Base-by-base conservation (phyloP, 2,888 invertebrate genomes). In the Drosophila yooni region DNA sequence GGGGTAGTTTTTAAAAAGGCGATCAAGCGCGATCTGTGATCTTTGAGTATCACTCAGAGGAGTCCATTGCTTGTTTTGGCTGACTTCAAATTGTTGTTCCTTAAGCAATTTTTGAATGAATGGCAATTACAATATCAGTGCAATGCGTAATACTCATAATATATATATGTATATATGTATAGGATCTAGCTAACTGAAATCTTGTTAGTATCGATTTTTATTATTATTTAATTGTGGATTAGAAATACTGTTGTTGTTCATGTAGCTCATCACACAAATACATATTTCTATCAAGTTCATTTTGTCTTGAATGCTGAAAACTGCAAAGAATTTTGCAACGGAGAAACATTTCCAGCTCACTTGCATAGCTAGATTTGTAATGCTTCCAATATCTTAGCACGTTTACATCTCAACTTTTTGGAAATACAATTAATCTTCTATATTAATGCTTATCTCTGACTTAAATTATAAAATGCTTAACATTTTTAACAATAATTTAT, bases 1-100 rank as follows among this genome's bases (percentile, higher is more conserved):
- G 81, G 81, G 81, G 81, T 81, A 66, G 50, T 67, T 79, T 51
- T 68, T 10, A 6, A 56, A 57, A 53, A 72, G 61, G 57, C 60
- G 53, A 74, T 69, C 57, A 75, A 57, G 59, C 59, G 57, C 40
- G 38, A 57, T 51, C 48, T 54, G 48, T 57, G 69, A 77, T 83
- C 64, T 66, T 53, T 53, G 21, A 64, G 61, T 27, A 58, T 21
- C 33, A 29, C 33, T 56, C 3, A 38, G 57, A 50, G 36, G 40
- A 56, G 29, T 36, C 34, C 48, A 27, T 34, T 51, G 31, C 51
- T 31, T 21, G n/a, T 29, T 46, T 27, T 18, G 34, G 29, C 46
- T 60, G 52, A 10, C 38, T 58, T 21, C 50, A 33, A 53, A 64
- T 50, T 50, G 40, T 46, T 74, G 57, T 54, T 34, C 46, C 62